These are phyloP conservation scores for Urocitellus parryii DNA, from an alignment of 2,113 vertebrate genomes.

Conservation along the genomic window DNA sequence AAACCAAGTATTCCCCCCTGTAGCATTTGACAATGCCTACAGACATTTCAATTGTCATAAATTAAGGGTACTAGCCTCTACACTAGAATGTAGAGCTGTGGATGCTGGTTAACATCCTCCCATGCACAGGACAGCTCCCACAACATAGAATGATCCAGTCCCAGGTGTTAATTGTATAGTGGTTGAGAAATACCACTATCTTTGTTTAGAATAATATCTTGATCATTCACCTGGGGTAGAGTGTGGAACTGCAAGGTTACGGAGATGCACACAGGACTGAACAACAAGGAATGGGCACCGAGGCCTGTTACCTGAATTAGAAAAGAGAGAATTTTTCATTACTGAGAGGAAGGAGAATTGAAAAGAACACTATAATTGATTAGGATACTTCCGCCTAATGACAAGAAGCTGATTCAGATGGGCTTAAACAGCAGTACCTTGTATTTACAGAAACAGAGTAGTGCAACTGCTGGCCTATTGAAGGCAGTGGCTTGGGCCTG, in stretches of 20 bases:
- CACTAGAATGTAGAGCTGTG: not conserved
- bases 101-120: not conserved
- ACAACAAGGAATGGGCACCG: not conserved
- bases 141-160: not conserved
- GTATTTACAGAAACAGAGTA: not conserved
- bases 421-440: not conserved
- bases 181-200: not conserved
- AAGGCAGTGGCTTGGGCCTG: not conserved
- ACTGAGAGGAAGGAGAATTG: not conserved
- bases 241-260: not conserved
- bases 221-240: not conserved
- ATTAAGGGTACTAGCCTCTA: not conserved
- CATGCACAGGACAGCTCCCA: not conserved
- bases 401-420: not conserved
- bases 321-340: not conserved
- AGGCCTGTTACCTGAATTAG: not conserved
- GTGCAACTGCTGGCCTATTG: not conserved
- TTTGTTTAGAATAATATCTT: not conserved
- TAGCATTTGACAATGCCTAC: not conserved
- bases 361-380: not conserved
- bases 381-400: not conserved
- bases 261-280: not conserved
- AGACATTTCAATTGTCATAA: not conserved
- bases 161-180: not conserved
- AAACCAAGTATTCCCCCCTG: not conserved